A percentile compares a stretch with the other conserved stretches of the same genome.
These are phyloP conservation scores for Pterocles burchelli DNA, from an alignment of 2,113 vertebrate genomes.

Conservation along the genomic window DNA sequence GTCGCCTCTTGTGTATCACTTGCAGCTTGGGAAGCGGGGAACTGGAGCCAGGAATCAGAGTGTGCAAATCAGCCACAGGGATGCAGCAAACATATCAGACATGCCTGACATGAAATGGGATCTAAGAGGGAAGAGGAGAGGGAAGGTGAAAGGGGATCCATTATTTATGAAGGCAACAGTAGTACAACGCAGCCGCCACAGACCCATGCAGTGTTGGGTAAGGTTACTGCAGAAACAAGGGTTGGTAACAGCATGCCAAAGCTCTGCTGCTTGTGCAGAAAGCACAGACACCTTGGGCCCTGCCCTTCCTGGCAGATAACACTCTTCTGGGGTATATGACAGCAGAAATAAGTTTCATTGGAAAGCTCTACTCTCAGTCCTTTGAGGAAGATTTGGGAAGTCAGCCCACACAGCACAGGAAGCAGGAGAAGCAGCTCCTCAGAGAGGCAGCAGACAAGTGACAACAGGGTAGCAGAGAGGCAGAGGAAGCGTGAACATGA, in stretches of 20 bases:
- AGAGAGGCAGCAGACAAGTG: neutral
- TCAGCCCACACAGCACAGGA: neutral
- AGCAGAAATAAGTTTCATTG: neutral
- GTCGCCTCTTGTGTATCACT: neutral
- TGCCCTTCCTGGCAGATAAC: neutral
- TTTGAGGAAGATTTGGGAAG: neutral
- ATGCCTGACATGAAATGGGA: slow-evolving; percentile 15
- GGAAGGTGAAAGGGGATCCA: slow-evolving; percentile 12
- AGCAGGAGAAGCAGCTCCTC: neutral
- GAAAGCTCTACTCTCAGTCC: neutral
- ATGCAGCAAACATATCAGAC: neutral
- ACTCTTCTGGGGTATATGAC: neutral
- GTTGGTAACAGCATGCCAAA: neutral
- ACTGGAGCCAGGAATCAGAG: neutral
- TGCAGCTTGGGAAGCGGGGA: neutral
- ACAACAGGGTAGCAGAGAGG: neutral
- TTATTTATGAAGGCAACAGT: slow-evolving; percentile 55
- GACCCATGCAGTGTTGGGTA: neutral
- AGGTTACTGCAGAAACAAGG: slow-evolving; percentile 31
- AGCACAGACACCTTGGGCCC: neutral
- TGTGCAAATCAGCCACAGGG: neutral
- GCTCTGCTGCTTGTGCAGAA: neutral
- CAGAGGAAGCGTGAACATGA: rapidly evolving
- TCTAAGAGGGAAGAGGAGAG: slow-evolving; percentile 14
- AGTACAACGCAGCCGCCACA: neutral